Conservation (phyloP, 2,888 invertebrate genomes). For the Caenorhabditis sp. region DNA sequence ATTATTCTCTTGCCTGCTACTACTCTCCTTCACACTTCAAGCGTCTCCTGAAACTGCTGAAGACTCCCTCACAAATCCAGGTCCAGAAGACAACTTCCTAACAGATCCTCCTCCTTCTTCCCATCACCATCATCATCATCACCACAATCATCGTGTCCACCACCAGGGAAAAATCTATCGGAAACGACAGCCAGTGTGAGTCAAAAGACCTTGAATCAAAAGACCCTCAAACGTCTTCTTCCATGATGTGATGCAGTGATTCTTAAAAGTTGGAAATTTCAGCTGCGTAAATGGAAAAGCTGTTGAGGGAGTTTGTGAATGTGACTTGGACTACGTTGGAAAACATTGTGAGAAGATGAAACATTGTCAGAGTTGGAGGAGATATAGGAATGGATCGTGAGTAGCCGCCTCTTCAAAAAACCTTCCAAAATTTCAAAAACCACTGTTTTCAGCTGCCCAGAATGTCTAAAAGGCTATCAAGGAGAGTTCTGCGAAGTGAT, state of each 20-base stretch:
- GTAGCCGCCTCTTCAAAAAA: constrained; percentile 16
- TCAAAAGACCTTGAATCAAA: neutral
- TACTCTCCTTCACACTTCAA: neutral
- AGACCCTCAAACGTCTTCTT: neutral
- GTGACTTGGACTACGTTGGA: constrained; percentile 76
- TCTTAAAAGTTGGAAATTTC: too few species aligned
- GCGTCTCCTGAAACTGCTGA: constrained; percentile 25
- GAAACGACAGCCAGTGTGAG: constrained; percentile 48
- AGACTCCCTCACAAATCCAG: too few species aligned
- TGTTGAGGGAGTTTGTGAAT: constrained; percentile 72
- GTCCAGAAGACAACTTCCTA: too few species aligned
- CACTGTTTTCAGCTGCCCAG: constrained; percentile 66
- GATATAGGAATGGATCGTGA: constrained; percentile 73
- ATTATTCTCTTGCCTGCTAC: too few species aligned
- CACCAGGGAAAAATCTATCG: constrained; percentile 37
- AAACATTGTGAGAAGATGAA: constrained; percentile 77
- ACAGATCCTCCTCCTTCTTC: too few species aligned
- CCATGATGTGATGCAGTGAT: too few species aligned
- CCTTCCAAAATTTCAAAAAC: neutral
- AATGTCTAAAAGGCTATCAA: constrained; percentile 72
- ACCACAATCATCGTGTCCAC: constrained; percentile 31
- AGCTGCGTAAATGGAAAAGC: constrained; percentile 78
- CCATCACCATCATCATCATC: constrained; percentile 34
- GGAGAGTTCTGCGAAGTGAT: constrained; percentile 76
- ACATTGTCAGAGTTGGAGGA: constrained; percentile 67